phyloP scores from a whole-genome alignment of 2,113 vertebrate species.

The Microcebus tavaratra region DNA sequence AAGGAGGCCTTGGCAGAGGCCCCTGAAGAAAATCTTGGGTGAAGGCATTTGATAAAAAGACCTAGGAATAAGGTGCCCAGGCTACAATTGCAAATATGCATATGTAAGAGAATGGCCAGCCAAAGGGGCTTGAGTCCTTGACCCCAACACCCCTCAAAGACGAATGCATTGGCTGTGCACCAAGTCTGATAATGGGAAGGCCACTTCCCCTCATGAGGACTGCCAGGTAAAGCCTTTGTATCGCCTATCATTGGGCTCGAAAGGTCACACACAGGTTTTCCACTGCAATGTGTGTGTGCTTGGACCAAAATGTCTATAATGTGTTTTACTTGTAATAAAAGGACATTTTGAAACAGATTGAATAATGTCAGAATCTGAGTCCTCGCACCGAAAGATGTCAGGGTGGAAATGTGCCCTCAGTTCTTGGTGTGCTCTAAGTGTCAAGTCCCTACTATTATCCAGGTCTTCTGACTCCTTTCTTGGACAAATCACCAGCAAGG shows the following conservation, averaged over 20 bases:
- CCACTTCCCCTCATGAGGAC: neutral
- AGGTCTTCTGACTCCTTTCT: too few species aligned
- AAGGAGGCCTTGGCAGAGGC: neutral
- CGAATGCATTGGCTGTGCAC: neutral
- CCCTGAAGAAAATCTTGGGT: neutral
- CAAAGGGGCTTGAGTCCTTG: neutral
- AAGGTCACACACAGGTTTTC: neutral
- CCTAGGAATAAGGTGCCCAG: neutral
- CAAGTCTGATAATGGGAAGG: neutral
- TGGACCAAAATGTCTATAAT: neutral
- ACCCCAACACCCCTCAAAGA: neutral
- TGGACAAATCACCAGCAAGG: too few species aligned
- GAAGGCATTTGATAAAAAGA: neutral
- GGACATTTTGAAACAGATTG: neutral
- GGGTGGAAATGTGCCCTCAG: too few species aligned
- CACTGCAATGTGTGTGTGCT: too few species aligned
- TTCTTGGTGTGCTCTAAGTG: too few species aligned
- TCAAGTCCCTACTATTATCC: too few species aligned
- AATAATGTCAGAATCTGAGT: neutral
- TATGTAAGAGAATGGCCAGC: neutral
- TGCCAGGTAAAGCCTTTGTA: neutral
- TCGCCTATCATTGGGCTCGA: neutral
- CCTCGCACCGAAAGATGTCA: too few species aligned
- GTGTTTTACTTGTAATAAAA: neutral
- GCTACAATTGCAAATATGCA: neutral